Evolutionary conservation across 92 coral and sea anemone species (phyloP), one percentile per base, ranked within the genome.

Genomic region (Phenganax subtilis): DNA sequence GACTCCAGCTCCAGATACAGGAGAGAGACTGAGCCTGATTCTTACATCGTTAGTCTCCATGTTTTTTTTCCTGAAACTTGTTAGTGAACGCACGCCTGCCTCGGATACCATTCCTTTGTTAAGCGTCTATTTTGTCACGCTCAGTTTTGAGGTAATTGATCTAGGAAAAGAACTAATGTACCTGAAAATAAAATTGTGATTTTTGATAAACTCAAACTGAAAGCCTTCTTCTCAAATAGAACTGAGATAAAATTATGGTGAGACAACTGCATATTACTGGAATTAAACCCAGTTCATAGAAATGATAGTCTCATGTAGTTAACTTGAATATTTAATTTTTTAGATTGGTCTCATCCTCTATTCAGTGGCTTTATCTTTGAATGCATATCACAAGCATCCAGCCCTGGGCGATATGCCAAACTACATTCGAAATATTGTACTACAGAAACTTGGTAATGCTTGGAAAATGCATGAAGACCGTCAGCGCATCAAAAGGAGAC

Each of bases 11-110:
- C 30, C 73, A 63, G 83, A 79, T 27, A 62, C 61, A 15, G 83
- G 83, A 51, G 83, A 79, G 63, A 79, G 83, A 62, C 30, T 79
- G 1, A 16, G 83, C 53, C 74, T 79, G 3, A 61, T 79, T 31
- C 28, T 79, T 30, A 79, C 83, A 1, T 63, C 83, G 6, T 68
- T 79, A 54, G 83, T 79, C 8, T 79, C 83, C 9, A 79, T 79
- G 83, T 79, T 79, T 54, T 67, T 79, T 60, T 79, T 79, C 62
- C 20, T 79, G 31, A 79, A 79, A 54, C 51, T 79, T 72, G 83
- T 79, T 62, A 54, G 57, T 65, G 83, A 79, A 53, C 68, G 74
- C n/a, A 79, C 83, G 29, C 83, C 83, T 0, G 53, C 74, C 17
- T 79, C 83, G 12, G 74, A 79, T 11, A 79, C 83, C 4, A 54